A percentile compares a stretch with the other conserved stretches of the same genome.
Conservation (phyloP, 2,113 vertebrate genomes). For the Callaeas wilsoni region DNA sequence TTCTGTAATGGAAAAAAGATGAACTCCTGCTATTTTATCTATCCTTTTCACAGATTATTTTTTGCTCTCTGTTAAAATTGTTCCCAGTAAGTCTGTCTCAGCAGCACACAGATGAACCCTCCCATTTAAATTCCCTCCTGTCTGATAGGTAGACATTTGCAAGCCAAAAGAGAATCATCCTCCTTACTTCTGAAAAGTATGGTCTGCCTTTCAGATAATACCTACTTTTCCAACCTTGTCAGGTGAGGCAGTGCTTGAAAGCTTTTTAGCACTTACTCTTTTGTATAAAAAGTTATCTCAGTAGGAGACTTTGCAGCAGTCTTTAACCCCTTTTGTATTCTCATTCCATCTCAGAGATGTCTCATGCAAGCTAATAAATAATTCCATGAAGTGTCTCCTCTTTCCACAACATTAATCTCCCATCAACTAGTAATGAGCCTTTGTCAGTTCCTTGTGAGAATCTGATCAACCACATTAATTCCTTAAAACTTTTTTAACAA, state of each 20-base stretch:
- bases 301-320: slow-evolving; percentile 24
- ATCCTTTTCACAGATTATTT: background rate
- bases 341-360: slow-evolving; percentile 7
- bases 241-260: slow-evolving; percentile 46
- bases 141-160: slow-evolving; percentile 34
- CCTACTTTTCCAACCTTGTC: slow-evolving; percentile 14
- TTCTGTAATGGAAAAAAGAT: background rate
- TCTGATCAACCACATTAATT: slow-evolving; percentile 22
- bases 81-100: background rate
- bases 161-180: slow-evolving; percentile 30
- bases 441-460: background rate
- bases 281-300: slow-evolving; percentile 39
- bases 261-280: slow-evolving; percentile 51
- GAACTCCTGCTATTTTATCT: background rate
- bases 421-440: slow-evolving; percentile 33
- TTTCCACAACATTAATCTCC: slow-evolving; percentile 56
- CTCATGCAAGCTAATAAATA: slow-evolving; percentile 41
- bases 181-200: slow-evolving; percentile 13
- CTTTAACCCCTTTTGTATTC: slow-evolving; percentile 56
- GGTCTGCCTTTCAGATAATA: slow-evolving; percentile 43
- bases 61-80: background rate
- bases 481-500: slow-evolving; percentile 14
- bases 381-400: slow-evolving; percentile 19
- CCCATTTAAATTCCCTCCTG: slow-evolving; percentile 14
- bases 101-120: slow-evolving; percentile 5